These are phyloP conservation scores for Nilaparvata lugens DNA, from an alignment of 1,140 invertebrate genomes.

Conservation along the genomic window DNA sequence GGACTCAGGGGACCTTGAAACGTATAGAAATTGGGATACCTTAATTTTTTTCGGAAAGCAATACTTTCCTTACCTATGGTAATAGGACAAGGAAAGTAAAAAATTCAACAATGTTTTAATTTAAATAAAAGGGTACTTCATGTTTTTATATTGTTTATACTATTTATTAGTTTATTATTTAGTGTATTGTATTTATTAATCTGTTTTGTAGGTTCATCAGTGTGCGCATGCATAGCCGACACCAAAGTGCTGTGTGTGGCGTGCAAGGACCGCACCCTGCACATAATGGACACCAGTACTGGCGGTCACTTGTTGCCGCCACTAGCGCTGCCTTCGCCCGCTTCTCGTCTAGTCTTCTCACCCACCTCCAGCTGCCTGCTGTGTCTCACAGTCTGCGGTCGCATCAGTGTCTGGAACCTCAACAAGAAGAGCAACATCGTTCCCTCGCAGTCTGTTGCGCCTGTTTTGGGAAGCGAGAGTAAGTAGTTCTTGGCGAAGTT, in stretches of 20 bases:
- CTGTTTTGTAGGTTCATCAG: slow-evolving; percentile 43
- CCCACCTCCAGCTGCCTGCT: not conserved
- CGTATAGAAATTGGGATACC: too few species aligned
- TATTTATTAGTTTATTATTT: too few species aligned
- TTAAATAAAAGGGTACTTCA: too few species aligned
- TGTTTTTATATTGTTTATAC: too few species aligned
- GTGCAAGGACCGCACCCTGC: slow-evolving; percentile 56
- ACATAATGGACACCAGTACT: slow-evolving; percentile 45
- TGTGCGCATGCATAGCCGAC: slow-evolving; percentile 43
- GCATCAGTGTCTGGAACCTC: slow-evolving; percentile 39
- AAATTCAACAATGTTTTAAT: too few species aligned
- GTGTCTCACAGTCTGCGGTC: slow-evolving; percentile 9
- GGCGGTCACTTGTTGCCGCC: slow-evolving; percentile 50
- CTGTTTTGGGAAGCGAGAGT: not conserved
- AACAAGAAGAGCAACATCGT: slow-evolving; percentile 33
- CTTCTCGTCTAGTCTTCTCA: slow-evolving; percentile 36
- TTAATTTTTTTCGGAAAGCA: too few species aligned
- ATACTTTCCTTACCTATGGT: too few species aligned
- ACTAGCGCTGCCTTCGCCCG: slow-evolving; percentile 48
- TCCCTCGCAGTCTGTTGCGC: slow-evolving; percentile 7
- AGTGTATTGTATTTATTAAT: too few species aligned
- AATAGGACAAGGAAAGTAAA: too few species aligned
- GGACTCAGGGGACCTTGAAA: too few species aligned
- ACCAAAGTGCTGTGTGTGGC: slow-evolving; percentile 45
- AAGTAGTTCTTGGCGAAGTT: too few species aligned